Percentiles rank a stretch among this genome's conserved stretches.
Conservation (phyloP, 2,888 invertebrate species). For the Aspidiotus rigidus region DNA sequence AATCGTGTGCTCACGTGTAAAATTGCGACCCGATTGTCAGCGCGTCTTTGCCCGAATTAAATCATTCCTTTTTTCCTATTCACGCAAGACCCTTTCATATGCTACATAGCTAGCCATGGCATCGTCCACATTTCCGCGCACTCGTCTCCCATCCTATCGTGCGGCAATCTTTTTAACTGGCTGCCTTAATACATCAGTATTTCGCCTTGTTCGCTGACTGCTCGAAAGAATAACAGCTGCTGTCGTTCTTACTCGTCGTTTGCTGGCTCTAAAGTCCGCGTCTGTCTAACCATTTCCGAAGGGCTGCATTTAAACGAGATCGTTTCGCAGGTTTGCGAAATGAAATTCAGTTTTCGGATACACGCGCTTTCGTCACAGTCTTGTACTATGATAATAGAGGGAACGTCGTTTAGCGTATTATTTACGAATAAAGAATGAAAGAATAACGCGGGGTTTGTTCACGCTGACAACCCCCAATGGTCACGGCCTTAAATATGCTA, state of each 20-base stretch:
- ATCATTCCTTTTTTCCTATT: not conserved
- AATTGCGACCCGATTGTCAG: conserved; percentile 2
- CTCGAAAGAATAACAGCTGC: not conserved
- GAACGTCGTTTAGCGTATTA: no score
- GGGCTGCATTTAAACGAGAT: not conserved
- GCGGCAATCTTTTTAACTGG: no score
- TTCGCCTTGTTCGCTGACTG: no score
- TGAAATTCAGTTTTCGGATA: not conserved
- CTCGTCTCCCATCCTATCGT: no score
- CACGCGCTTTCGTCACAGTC: not conserved
- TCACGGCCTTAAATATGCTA: no score
- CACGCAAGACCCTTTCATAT: not conserved
- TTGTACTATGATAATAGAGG: not conserved
- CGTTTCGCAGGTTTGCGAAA: not conserved
- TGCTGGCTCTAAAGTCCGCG: not conserved
- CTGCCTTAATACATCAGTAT: no score
- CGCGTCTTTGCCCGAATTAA: not conserved
- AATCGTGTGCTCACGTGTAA: conserved; percentile 4
- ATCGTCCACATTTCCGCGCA: no score
- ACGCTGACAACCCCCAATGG: no score
- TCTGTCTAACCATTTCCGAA: not conserved
- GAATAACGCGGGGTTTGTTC: no score
- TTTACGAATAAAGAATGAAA: no score
- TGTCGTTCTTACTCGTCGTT: not conserved
- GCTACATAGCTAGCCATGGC: no score